phyloP scores from a whole-genome alignment of 2,797 vertebrate genomes.

The Alcedo atthis region DNA sequence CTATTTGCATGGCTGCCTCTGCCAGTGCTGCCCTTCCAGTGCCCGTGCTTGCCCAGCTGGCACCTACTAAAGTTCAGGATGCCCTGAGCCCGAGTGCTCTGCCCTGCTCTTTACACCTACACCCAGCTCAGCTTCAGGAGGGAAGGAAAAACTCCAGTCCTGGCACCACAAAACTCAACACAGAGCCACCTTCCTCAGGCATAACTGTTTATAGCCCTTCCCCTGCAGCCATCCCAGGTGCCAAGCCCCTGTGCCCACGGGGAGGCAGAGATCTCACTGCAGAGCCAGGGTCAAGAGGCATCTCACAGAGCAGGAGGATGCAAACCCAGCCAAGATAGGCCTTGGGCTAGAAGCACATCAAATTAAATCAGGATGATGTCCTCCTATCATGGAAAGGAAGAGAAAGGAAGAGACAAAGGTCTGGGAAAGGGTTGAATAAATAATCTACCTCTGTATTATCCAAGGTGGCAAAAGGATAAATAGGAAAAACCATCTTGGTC shows the following conservation, averaged over 20 bases:
- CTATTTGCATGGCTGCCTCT: background rate
- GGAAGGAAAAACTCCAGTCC: background rate
- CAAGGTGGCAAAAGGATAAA: background rate
- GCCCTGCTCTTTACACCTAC: background rate
- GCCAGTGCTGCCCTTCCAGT: background rate
- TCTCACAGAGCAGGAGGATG: background rate
- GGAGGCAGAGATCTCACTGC: background rate
- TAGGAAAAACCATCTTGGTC: background rate
- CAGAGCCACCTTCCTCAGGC: background rate
- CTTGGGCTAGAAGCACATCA: background rate
- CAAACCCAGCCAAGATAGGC: background rate
- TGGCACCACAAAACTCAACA: background rate
- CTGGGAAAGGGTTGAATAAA: background rate
- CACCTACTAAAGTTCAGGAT: accelerated
- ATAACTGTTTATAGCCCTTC: background rate
- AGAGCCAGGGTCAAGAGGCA: background rate
- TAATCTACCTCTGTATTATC: background rate
- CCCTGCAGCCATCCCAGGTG: background rate
- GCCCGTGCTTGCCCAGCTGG: accelerated
- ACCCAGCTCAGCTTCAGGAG: background rate
- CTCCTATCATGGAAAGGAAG: background rate
- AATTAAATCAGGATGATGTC: background rate
- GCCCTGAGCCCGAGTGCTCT: accelerated
- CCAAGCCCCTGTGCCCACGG: accelerated
- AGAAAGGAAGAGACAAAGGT: background rate